A percentile compares a stretch with the other conserved stretches of the same genome.
phyloP scores from a whole-genome alignment of 2,113 vertebrate species.

The Trematocara stigmaticum region DNA sequence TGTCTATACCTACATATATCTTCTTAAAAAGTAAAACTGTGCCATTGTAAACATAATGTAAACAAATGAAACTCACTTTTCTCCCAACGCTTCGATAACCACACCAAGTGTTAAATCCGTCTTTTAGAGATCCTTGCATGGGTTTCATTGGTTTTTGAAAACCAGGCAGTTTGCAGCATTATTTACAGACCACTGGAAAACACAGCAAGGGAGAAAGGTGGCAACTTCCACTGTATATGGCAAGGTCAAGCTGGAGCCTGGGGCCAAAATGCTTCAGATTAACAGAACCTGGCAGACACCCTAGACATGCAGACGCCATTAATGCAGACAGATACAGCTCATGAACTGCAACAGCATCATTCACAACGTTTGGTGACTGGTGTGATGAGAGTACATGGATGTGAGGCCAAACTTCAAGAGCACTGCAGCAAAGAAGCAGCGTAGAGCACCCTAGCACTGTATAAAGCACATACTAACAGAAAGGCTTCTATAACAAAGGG shows the following conservation, averaged over 20 bases:
- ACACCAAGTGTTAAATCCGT: conserved; percentile 67
- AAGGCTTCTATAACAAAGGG: not conserved
- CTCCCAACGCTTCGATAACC: conserved; percentile 77
- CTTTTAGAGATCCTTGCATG: conserved; percentile 71
- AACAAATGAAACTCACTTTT: conserved; percentile 92
- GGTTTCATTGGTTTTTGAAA: conserved; percentile 71
- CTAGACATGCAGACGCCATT: not conserved
- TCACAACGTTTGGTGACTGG: not conserved
- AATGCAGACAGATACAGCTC: not conserved
- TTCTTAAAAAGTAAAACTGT: conserved; percentile 90
- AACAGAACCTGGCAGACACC: conserved; percentile 16
- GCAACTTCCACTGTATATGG: conserved; percentile 10
- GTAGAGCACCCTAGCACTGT: not conserved
- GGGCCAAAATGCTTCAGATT: not conserved
- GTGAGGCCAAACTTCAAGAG: not conserved
- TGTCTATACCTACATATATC: conserved; percentile 76
- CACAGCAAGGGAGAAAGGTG: conserved; percentile 8
- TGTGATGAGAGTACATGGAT: not conserved
- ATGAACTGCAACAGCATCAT: not conserved
- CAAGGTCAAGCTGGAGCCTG: not conserved
- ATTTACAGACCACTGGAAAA: conserved; percentile 75
- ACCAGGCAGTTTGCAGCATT: conserved; percentile 85
- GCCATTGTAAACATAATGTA: conserved; percentile 99
- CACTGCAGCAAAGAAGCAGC: not conserved
- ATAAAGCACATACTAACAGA: conserved; percentile 18